Conservation (phyloP, 2,113 vertebrate genomes). For the Zapus hudsonius region DNA sequence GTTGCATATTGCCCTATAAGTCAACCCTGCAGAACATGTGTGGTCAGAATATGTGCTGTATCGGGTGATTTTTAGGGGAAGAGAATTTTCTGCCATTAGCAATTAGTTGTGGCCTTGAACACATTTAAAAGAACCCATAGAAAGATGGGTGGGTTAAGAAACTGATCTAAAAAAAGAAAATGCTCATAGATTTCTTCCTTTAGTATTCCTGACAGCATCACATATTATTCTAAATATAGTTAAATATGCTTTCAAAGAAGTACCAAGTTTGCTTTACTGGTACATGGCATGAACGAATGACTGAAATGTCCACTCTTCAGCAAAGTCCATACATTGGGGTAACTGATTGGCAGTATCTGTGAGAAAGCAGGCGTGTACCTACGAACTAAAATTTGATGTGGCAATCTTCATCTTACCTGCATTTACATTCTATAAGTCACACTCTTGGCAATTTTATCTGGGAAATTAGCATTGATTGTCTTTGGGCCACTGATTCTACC, state of each 20-base stretch:
- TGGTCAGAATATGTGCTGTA: constrained; percentile 51
- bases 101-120: constrained; percentile 46
- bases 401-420: constrained; percentile 37
- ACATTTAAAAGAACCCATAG: constrained; percentile 13
- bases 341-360: constrained; percentile 39
- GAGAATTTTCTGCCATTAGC: constrained; percentile 51
- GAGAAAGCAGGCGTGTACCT: constrained; percentile 60
- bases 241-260: constrained; percentile 14
- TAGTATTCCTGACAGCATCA: neutral
- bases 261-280: neutral
- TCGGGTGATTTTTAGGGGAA: constrained; percentile 45
- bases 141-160: neutral
- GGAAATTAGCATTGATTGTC: constrained; percentile 81
- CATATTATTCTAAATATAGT: neutral
- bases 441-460: constrained; percentile 75
- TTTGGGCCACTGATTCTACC: constrained; percentile 76
- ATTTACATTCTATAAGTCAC: constrained; percentile 64
- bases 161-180: neutral
- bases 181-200: neutral
- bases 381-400: constrained; percentile 69
- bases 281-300: neutral
- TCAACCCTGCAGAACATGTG: constrained; percentile 17
- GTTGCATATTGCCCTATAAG: constrained; percentile 27
- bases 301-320: neutral
- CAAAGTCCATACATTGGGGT: neutral